A percentile compares a stretch with the other conserved stretches of the same genome.
These are phyloP conservation scores for Hedychridium roseum DNA, from an alignment of 2,888 invertebrate genomes.

Conservation along the genomic window DNA sequence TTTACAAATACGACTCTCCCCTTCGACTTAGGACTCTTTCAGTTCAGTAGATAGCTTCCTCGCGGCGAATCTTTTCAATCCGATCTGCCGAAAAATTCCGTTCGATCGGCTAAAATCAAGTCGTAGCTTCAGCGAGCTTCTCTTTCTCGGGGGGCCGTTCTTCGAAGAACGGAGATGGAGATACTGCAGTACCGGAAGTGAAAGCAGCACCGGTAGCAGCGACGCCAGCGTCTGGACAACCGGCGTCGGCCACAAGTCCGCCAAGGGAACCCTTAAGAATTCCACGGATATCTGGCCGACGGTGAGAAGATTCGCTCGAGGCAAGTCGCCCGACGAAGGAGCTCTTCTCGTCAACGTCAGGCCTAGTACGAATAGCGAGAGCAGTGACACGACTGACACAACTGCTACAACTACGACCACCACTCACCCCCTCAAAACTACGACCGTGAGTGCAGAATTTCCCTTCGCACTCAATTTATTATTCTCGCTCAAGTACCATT, in stretches of 20 bases:
- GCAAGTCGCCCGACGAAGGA: constrained; percentile 50
- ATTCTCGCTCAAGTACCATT: background rate
- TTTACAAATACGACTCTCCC: background rate
- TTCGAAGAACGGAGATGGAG: constrained; percentile 52
- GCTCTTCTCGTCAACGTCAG: constrained; percentile 34
- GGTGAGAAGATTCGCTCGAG: constrained; percentile 40
- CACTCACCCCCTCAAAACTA: constrained; percentile 14
- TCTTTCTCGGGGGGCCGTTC: too few species aligned
- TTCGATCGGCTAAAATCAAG: too few species aligned
- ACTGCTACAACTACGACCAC: constrained; percentile 43
- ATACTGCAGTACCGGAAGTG: constrained; percentile 56
- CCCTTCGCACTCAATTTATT: background rate
- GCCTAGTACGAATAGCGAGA: constrained; percentile 44
- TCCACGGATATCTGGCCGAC: constrained; percentile 44
- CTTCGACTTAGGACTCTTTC: background rate
- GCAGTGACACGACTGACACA: constrained; percentile 56
- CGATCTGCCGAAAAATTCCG: too few species aligned
- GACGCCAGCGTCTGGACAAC: constrained; percentile 58
- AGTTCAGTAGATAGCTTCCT: too few species aligned
- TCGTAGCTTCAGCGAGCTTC: too few species aligned
- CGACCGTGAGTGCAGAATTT: constrained; percentile 23
- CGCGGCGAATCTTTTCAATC: background rate
- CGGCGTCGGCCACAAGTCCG: constrained; percentile 45
- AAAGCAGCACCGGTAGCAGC: constrained; percentile 58
- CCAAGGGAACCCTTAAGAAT: constrained; percentile 37